Evolutionary conservation across 64 coral and sea anemone species (phyloP).

Genomic region (Trachythela sp.): DNA sequence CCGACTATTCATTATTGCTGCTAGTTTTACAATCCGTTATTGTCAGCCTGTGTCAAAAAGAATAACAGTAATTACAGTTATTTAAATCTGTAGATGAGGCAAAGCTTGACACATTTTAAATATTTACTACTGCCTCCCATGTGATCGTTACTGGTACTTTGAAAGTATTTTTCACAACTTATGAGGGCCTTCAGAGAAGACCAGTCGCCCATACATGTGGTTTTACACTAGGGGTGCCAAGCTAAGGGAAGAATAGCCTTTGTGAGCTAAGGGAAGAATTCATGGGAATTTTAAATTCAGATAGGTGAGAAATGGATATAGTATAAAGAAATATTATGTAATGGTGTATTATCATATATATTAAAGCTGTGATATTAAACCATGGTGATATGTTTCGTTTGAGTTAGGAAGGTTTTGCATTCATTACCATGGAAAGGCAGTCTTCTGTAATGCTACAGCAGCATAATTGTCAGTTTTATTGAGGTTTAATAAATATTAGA

Average conservation of each 20-base stretch:
- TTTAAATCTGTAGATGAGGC: slow-evolving; percentile 1
- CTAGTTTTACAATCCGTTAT: too few species aligned
- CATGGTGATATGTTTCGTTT: too few species aligned
- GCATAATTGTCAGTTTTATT: too few species aligned
- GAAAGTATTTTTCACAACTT: neutral
- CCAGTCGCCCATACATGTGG: neutral
- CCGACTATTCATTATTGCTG: too few species aligned
- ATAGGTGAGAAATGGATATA: neutral
- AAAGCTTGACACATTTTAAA: neutral
- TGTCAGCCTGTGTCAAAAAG: too few species aligned
- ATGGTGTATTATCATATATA: neutral
- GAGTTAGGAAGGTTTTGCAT: neutral
- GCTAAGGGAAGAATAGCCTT: neutral
- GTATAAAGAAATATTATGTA: neutral
- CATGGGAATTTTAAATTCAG: neutral
- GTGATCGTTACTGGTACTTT: neutral
- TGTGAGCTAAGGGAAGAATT: neutral
- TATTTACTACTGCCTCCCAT: neutral
- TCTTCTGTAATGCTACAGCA: too few species aligned
- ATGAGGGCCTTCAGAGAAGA: slow-evolving; percentile 7
- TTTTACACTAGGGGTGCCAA: neutral
- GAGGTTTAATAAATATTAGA: too few species aligned
- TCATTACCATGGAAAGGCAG: neutral
- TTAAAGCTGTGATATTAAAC: too few species aligned
- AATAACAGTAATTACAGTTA: too few species aligned